These are phyloP conservation scores for Anthophora plumipes DNA, from an alignment of 2,888 invertebrate genomes.

Conservation along the genomic window DNA sequence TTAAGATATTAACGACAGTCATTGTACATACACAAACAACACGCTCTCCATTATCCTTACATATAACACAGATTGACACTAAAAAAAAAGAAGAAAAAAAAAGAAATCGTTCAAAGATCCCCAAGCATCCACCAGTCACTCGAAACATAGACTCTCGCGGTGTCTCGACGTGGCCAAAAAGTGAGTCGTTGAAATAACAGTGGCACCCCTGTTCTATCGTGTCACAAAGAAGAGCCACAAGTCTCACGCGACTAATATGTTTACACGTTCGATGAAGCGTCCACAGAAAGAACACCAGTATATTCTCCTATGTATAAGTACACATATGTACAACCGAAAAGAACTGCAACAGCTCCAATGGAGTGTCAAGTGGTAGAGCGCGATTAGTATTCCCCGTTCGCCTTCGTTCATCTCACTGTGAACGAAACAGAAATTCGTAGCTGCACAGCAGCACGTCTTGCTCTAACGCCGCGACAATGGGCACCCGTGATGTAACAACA, in stretches of 20 bases:
- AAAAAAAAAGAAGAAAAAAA: neutral
- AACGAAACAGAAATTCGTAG: conserved; percentile 59
- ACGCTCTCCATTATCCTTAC: no score
- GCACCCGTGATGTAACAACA: conserved; percentile 82
- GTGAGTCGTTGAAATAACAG: conserved; percentile 48
- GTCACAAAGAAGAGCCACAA: conserved; percentile 19
- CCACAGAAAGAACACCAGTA: neutral
- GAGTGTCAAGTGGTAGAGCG: conserved; percentile 82
- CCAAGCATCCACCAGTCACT: neutral
- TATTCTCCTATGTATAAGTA: no score
- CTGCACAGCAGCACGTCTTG: conserved; percentile 54
- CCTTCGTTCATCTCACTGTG: conserved; percentile 68
- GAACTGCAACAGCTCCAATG: conserved; percentile 63
- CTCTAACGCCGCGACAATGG: conserved; percentile 76
- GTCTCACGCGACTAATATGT: conserved; percentile 63
- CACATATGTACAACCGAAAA: conserved; percentile 48
- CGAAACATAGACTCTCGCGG: neutral
- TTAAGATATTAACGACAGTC: no score
- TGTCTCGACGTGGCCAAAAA: neutral
- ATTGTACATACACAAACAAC: neutral
- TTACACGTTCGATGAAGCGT: conserved; percentile 66
- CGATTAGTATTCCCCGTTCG: conserved; percentile 78
- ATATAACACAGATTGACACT: neutral
- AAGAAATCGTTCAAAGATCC: neutral
- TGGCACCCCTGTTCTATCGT: conserved; percentile 29